Evolutionary conservation across 2,888 invertebrate genomes (phyloP), one percentile per base, ranked within the genome.

Genomic region (Bombyx huttoni): DNA sequence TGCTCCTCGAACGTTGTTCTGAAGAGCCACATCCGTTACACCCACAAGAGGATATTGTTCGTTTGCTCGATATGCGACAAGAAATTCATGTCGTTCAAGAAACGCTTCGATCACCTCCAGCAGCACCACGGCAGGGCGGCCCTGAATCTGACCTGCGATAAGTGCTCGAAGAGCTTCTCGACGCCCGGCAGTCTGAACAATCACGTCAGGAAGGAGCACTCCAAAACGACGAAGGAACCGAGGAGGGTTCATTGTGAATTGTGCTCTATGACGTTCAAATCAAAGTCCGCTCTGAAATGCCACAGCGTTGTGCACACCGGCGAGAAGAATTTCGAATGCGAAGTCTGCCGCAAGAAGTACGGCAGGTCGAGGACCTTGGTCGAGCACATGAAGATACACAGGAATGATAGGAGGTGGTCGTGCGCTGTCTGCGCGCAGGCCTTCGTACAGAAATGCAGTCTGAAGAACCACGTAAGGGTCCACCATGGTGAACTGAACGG

Each of bases 351-450:
- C 13, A 55, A 55, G 45, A 49, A 24, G n/a, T 79, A 71, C 49
- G 65, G 62, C 0, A 60, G 72, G 35, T 71, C 64, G 55, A 68
- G 66, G 46, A 64, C 68, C 1, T 46, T 67, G 34, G 61, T 53
- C 0, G 65, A 67, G 48, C 77, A 78, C 50, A 58, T 72, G 66
- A 58, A 70, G 1, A 70, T 70, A 35, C 76, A 77, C 49, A 57
- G 61, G 0, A 60, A 73, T 34, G 69, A 72, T 48, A 62, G 68
- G 6, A 54, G 66, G 1, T 73, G 67, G 34, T 66, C 63, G 14
- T 73, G 74, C 47, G 63, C 62, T 2, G 62, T 61, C 24, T 73
- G 73, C 50, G 67, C 62, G 0, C 64, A 64, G 49, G 58, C 65
- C 0, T 73, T 73, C 33, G 64, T 72, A 0, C 71, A 72, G 54